phyloP scores from a whole-genome alignment of 1,140 invertebrate genomes.

The Calosoma granatense region DNA sequence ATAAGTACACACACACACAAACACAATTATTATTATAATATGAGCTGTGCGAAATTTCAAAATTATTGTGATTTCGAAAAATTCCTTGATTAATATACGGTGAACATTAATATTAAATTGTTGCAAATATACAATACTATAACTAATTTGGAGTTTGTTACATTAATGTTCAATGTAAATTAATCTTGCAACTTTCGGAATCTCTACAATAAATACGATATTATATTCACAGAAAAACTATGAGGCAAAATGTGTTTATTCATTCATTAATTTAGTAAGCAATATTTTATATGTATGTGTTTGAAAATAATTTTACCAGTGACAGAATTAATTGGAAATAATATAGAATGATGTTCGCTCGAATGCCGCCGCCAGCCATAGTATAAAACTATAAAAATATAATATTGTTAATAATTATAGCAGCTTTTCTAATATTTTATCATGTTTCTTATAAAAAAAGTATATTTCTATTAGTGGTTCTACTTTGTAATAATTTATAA shows the following conservation, averaged over 20 bases:
- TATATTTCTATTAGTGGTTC: constrained; percentile 7
- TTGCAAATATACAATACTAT: no score
- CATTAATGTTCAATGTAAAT: no score
- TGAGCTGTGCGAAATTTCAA: not conserved
- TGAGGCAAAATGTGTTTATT: no score
- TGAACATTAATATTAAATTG: not conserved
- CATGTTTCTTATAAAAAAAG: not conserved
- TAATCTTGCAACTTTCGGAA: no score
- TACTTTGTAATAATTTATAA: constrained; percentile 7
- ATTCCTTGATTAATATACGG: not conserved
- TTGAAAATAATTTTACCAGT: no score
- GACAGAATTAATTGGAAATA: no score
- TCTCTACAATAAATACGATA: no score
- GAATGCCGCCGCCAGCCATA: not conserved
- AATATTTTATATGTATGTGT: not conserved
- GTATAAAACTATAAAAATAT: not conserved
- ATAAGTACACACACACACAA: no score
- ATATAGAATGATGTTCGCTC: no score
- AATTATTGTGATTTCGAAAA: not conserved
- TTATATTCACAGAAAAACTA: no score
- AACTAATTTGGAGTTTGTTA: no score
- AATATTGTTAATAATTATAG: constrained; percentile 7
- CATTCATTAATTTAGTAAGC: not conserved
- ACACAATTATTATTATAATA: not conserved
- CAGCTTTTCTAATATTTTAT: constrained; percentile 7